Base-by-base conservation (phyloP, 1,140 invertebrate species). In the Pseudomyrmex pallidus region DNA sequence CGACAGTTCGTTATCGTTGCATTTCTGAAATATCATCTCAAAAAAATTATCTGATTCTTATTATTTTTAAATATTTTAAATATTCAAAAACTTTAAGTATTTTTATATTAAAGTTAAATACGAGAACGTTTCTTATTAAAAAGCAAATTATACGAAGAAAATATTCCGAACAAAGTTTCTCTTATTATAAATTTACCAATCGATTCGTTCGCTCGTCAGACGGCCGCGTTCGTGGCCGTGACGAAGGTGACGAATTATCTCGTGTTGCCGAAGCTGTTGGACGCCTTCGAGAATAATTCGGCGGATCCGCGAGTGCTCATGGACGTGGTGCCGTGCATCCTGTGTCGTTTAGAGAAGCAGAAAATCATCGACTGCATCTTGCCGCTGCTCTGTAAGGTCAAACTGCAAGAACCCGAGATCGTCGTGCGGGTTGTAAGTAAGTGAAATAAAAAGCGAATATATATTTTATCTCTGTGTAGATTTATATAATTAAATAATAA, bases 341-440 rank as follows among this genome's bases (percentile, higher is more conserved):
- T 99, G 62, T 96, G 97, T 85, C 96, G 98, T 73, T 94, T 99
- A 74, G 98, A 99, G 85, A 97, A 98, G 87, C 96, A 96, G 64
- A 96, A 98, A 91, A 98, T 99, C 64, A 96, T 98, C 84, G 98
- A 99, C 87, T 97, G 98, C 86, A 97, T 99, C 0, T 95, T 99
- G 85, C 98, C 98, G 0, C 95, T 99, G 74, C 95, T 99, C n/a
- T 97, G 96, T 84, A 97, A 98, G 85, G 97, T 98, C 73, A 96
- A 97, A 62, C 95, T 98, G 44, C 96, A 97, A 68, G 98, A 99
- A 92, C 97, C 98, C 0, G 96, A 97, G 89, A 96, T 97, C 66
- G 95, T 97, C 61, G 94, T 96, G 84, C 96, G 96, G 91, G 96
- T 97, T 94, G 97, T 97, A 94, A 96, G 97, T 98, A 96, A 98